Percentiles rank a stretch among this genome's conserved stretches.
Conservation (phyloP, 2,888 invertebrate species). For the Aquatica leii region DNA sequence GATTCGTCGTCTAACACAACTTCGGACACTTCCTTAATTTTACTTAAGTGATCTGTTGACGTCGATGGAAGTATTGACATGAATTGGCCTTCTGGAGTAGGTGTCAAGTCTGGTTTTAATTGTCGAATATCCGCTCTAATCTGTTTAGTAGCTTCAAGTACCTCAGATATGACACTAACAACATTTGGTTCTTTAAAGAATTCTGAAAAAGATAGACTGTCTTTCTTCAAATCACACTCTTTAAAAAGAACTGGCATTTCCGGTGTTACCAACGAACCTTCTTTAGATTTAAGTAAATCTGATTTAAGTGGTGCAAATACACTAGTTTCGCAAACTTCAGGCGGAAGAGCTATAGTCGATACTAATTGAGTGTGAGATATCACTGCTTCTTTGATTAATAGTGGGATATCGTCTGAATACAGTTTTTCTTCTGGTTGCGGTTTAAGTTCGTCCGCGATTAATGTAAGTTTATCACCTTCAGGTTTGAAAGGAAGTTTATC, state of each 20-base stretch:
- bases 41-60: conserved; percentile 45
- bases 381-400: conserved; percentile 50
- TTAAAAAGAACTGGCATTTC: neutral
- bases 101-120: conserved; percentile 63
- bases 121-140: conserved; percentile 63
- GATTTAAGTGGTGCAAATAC: conserved; percentile 38
- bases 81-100: conserved; percentile 62
- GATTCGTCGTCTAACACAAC: neutral
- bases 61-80: conserved; percentile 52
- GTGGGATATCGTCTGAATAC: too few species aligned
- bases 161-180: conserved; percentile 61
- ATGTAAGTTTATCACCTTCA: conserved; percentile 2
- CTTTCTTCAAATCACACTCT: neutral
- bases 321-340: too few species aligned
- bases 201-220: conserved; percentile 2
- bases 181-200: conserved; percentile 46
- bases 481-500: too few species aligned
- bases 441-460: neutral
- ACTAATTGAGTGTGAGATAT: conserved; percentile 51
- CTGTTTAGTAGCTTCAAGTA: conserved; percentile 61
- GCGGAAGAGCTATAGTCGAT: conserved; percentile 51
- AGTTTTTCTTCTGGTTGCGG: too few species aligned
- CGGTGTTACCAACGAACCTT: neutral
- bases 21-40: conserved; percentile 44
- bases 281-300: neutral